Evolutionary conservation across 2,888 invertebrate genomes (phyloP).

Genomic region (Pristionchus exspectatus): DNA sequence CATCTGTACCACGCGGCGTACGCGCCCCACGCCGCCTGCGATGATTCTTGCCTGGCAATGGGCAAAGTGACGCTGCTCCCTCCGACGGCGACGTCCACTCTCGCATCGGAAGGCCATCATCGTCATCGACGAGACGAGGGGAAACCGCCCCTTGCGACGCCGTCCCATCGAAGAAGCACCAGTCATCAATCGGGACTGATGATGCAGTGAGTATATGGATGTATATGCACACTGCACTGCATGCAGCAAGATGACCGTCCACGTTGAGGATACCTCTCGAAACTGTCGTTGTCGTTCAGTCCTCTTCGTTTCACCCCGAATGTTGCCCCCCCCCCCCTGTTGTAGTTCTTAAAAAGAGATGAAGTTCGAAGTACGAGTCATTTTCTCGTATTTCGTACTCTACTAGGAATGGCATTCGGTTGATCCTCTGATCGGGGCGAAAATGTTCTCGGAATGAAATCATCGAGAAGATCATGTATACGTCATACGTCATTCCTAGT

Average conservation of each 20-base stretch:
- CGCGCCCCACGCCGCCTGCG: slow-evolving; percentile 49
- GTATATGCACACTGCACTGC: background rate
- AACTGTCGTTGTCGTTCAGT: background rate
- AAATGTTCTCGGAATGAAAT: background rate
- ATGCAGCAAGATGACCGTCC: background rate
- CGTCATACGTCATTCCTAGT: background rate
- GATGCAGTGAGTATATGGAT: slow-evolving; percentile 31
- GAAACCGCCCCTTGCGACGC: background rate
- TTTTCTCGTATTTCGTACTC: no score
- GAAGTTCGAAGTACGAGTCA: no score
- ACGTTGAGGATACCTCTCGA: background rate
- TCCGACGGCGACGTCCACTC: no score
- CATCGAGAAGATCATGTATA: background rate
- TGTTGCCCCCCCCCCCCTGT: no score
- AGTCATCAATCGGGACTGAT: slow-evolving; percentile 50
- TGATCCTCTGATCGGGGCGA: no score
- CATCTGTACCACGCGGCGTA: slow-evolving; percentile 54
- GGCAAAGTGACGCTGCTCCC: background rate
- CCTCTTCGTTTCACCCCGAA: background rate
- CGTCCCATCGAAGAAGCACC: background rate
- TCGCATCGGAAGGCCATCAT: background rate
- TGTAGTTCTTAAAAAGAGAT: no score
- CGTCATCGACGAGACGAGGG: background rate
- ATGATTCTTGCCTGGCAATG: slow-evolving; percentile 44
- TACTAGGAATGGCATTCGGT: no score